A percentile compares a stretch with the other conserved stretches of the same genome.
These are phyloP conservation scores for Pollimyrus isidori DNA, from an alignment of 2,113 vertebrate species.

Conservation along the genomic window DNA sequence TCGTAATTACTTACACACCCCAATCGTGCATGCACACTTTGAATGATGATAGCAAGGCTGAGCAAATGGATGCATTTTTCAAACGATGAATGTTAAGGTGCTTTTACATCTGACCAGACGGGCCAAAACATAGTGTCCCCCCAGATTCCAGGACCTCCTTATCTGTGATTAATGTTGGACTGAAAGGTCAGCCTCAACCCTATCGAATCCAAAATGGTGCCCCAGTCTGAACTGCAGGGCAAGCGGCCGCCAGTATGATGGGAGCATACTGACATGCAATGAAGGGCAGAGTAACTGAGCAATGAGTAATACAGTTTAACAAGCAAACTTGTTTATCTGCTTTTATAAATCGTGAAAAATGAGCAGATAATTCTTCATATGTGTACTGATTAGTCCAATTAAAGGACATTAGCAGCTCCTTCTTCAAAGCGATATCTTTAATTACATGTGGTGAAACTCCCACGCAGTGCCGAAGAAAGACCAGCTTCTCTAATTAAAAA, in stretches of 20 bases:
- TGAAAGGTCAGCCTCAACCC: neutral
- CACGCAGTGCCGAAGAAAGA: conserved; percentile 22
- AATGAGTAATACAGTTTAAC: conserved; percentile 3
- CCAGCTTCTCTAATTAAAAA: conserved; percentile 54
- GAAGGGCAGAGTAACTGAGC: neutral
- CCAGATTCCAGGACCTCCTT: neutral
- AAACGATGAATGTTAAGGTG: neutral
- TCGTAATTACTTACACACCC: conserved; percentile 7
- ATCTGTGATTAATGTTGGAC: neutral
- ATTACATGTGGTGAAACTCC: conserved; percentile 41
- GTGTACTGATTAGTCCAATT: conserved; percentile 59
- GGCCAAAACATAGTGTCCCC: neutral
- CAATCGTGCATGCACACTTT: neutral
- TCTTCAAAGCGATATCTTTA: conserved; percentile 53
- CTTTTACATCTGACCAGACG: neutral
- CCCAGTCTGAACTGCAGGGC: neutral
- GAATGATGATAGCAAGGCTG: neutral
- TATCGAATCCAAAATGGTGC: neutral
- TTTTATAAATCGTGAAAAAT: conserved; percentile 3
- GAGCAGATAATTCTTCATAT: conserved; percentile 19
- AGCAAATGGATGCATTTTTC: neutral
- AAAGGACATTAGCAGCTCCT: conserved; percentile 55
- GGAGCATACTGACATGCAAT: neutral
- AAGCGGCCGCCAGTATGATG: neutral
- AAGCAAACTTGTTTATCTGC: neutral